phyloP scores from a whole-genome alignment of 2,888 invertebrate genomes.

The Protula sp. region DNA sequence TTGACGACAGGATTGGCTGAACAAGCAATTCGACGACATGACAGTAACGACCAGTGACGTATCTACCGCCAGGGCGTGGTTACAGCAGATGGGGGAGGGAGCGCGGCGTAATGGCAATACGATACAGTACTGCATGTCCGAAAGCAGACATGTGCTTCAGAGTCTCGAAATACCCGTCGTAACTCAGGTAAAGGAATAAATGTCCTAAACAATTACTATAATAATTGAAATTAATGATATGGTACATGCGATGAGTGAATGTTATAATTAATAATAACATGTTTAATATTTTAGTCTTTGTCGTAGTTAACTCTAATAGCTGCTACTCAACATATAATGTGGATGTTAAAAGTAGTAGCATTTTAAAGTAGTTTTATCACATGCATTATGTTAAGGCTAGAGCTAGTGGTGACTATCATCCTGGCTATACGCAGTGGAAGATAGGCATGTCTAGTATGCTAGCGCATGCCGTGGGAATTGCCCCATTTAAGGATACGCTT shows the following conservation, averaged over 20 bases:
- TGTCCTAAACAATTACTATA: no score
- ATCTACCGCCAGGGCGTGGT: conserved; percentile 33
- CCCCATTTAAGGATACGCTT: conserved; percentile 40
- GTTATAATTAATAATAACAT: no score
- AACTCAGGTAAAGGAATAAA: conserved; percentile 36
- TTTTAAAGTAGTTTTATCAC: no score
- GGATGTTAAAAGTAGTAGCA: no score
- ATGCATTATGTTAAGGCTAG: conserved; percentile 31
- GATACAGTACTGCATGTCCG: conserved; percentile 47
- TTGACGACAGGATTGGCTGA: conserved; percentile 38
- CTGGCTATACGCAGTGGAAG: conserved; percentile 29
- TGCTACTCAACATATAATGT: no score
- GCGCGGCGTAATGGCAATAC: conserved; percentile 30
- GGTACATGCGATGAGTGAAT: no score
- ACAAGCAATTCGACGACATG: conserved; percentile 34
- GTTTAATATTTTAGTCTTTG: no score
- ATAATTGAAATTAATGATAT: no score
- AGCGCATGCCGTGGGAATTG: conserved; percentile 34
- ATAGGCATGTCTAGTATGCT: conserved; percentile 39
- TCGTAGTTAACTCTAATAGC: neutral
- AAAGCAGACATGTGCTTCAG: conserved; percentile 33
- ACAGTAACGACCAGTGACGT: conserved; percentile 28
- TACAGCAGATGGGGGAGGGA: conserved; percentile 38
- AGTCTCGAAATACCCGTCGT: conserved; percentile 33
- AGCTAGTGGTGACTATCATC: conserved; percentile 34